Conservation (phyloP, 2,113 vertebrate genomes). For the Sardina pilchardus region DNA sequence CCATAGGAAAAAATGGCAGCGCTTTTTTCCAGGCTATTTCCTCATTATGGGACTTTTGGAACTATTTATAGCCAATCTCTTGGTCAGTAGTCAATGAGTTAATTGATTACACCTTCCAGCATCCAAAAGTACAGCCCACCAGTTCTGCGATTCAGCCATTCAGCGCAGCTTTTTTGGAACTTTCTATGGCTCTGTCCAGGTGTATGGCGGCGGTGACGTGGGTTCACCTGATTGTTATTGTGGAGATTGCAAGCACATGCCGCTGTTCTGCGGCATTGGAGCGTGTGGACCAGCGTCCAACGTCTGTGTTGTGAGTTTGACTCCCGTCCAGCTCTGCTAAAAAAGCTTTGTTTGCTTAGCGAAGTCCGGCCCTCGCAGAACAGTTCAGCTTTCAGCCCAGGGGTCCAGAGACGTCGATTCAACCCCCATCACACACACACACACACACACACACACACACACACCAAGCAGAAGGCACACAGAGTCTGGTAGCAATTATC, state of each 20-base stretch:
- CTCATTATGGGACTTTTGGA: too few relatives aligned
- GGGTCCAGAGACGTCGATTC: not conserved
- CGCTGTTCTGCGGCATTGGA: conserved; percentile 20
- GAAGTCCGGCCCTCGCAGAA: conserved; percentile 20
- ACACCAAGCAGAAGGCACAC: not conserved
- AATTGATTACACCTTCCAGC: too few relatives aligned
- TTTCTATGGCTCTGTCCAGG: too few relatives aligned
- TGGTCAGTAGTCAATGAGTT: too few relatives aligned
- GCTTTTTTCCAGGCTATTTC: too few relatives aligned
- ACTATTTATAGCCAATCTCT: too few relatives aligned
- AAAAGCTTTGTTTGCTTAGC: conserved; percentile 29
- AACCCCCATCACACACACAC: not conserved
- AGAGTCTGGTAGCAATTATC: conserved; percentile 18
- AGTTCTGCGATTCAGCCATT: too few relatives aligned
- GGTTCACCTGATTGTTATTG: conserved; percentile 26
- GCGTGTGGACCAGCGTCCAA: conserved; percentile 14
- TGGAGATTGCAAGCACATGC: conserved; percentile 38
- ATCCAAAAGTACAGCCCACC: too few relatives aligned
- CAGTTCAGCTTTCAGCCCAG: conserved; percentile 12
- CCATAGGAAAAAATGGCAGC: too few relatives aligned
- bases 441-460: too few relatives aligned
- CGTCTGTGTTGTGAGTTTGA: conserved; percentile 12
- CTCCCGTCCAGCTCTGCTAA: conserved; percentile 27
- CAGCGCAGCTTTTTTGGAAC: too few relatives aligned
- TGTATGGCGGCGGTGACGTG: conserved; percentile 25